Base-by-base conservation (phyloP, 2,888 invertebrate genomes). In the Amphipoea oculea region DNA sequence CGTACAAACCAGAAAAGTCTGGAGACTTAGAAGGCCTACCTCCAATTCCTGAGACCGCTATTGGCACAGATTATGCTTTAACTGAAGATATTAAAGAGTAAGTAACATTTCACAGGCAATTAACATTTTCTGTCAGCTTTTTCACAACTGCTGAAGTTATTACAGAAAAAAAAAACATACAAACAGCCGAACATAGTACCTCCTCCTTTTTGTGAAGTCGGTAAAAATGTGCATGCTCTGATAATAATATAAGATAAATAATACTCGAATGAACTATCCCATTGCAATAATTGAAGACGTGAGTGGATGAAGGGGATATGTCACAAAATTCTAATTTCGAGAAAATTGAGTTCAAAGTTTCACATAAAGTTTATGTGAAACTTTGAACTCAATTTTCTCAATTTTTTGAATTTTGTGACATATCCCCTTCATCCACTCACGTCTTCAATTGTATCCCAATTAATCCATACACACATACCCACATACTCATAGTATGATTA, bases 31-130 rank as follows among this genome's bases (percentile, higher is more conserved):
- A 97, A 84, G 93, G 97, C 36, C 91, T 98, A 66, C 96, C 97
- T 1, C 86, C 96, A 1, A 91, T 98, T n/a, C 96, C 97, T 81
- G 92, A 96, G n/a, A 95, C 95, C 14, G 95, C 97, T 81, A 86
- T 97, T 60, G 95, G 97, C 12, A 86, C 93, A 29, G 95, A 97
- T 45, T 98, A 97, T 90, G 95, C 96, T 20, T 91, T 97, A n/a
- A 97, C 97, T 29, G 97, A 98, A 78, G 98, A 98, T 95, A 93
- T 98, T n/a, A 96, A 98, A 94, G 97, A 97, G 98, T 98, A 96
- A 96, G 97, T 60, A 70, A 40, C 23, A 36, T 51, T 51, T 69
- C 29, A 14, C 3, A 45, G 20, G 1, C 36, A 23, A 23, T 23
- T 2, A 29, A 36, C 12, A n/a, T 1, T 70, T 70, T n/a, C 54